A percentile compares a stretch with the other conserved stretches of the same genome.
Evolutionary conservation across 2,888 invertebrate species (phyloP).

Genomic region (Deilephila porcellus): DNA sequence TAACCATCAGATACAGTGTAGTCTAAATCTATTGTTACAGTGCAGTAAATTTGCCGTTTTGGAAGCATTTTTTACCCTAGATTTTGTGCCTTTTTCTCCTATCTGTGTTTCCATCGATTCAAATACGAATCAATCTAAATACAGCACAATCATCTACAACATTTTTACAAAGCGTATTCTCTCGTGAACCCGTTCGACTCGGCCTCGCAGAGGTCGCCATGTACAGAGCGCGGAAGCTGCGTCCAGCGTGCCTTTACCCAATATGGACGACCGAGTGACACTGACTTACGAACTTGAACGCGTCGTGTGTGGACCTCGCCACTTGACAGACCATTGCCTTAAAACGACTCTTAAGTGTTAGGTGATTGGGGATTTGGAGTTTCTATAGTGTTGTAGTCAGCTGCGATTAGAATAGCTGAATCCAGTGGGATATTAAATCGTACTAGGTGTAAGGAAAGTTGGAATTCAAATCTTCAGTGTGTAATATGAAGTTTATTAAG

Average conservation of each 20-base stretch:
- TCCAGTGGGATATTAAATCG: no score
- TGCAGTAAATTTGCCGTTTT: no score
- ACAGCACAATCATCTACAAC: background rate
- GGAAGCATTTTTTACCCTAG: no score
- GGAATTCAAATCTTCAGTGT: no score
- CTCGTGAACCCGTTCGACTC: constrained; percentile 8
- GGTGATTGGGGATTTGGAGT: background rate
- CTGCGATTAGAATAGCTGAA: no score
- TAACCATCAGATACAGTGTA: no score
- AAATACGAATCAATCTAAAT: background rate
- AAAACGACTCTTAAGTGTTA: background rate
- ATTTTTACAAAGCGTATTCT: constrained; percentile 6
- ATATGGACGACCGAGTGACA: constrained; percentile 40
- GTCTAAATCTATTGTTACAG: no score
- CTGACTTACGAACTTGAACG: constrained; percentile 26
- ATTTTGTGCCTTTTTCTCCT: no score
- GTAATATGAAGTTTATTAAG: no score
- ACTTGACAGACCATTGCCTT: constrained; percentile 17
- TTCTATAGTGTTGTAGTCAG: no score
- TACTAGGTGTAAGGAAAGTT: no score
- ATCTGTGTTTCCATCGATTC: no score
- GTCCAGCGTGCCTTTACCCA: constrained; percentile 55
- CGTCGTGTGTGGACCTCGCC: background rate
- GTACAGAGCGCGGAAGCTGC: constrained; percentile 63
- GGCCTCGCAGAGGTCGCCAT: constrained; percentile 50